These are phyloP conservation scores for Brachypalpus laphriformis DNA, from an alignment of 2,888 invertebrate genomes.

Conservation along the genomic window DNA sequence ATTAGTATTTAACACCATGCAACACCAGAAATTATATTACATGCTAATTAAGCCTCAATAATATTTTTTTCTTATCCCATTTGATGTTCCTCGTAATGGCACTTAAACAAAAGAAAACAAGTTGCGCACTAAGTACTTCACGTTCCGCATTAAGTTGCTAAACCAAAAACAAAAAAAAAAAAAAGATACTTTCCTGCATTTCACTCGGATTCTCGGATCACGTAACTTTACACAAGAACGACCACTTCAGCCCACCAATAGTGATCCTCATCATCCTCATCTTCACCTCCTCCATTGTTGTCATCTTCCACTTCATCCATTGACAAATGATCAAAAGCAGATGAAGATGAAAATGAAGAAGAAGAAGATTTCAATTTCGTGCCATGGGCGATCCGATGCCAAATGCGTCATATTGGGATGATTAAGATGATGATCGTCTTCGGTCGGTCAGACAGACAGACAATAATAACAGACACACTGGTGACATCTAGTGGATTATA, in stretches of 20 bases:
- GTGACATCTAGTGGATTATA: conserved; percentile 48
- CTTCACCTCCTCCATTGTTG: neutral
- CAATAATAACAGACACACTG: conserved; percentile 16
- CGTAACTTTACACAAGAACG: conserved; percentile 33
- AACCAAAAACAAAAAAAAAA: neutral
- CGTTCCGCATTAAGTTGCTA: conserved; percentile 9
- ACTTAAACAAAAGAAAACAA: conserved; percentile 9
- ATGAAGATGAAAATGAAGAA: neutral
- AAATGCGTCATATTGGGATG: neutral
- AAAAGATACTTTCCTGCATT: conserved; percentile 1
- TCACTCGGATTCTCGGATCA: conserved; percentile 18
- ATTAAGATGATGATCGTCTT: neutral
- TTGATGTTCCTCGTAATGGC: conserved; percentile 10
- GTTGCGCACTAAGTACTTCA: conserved; percentile 25
- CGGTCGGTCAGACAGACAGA: neutral
- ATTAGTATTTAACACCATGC: conserved; percentile 29
- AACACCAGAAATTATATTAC: conserved; percentile 32
- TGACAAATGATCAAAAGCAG: conserved; percentile 17
- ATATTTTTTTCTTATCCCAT: neutral
- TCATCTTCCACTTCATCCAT: neutral
- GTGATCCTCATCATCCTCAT: neutral
- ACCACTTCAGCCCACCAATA: neutral
- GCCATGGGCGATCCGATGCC: neutral
- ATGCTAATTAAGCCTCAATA: conserved; percentile 50
- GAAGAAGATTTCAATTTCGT: neutral